Evolutionary conservation across 2,888 invertebrate species (phyloP), one percentile per base, ranked within the genome.

Genomic region (Acrobasis suavella): DNA sequence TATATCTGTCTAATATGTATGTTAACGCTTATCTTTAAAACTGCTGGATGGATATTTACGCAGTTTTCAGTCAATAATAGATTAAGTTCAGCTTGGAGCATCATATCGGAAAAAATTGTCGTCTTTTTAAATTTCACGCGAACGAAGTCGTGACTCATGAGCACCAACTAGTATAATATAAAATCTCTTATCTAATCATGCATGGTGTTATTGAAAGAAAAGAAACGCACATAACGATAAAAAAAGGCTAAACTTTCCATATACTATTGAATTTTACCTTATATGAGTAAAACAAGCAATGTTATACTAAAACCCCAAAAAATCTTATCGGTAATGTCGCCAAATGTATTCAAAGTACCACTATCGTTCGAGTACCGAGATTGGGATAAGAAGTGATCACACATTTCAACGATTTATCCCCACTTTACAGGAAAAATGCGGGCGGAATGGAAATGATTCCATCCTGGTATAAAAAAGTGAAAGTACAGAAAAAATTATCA

Each of bases 331-430:
- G 38, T 55, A 38, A 55, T 38, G 52, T 32, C 32, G 52, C 32
- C 37, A 52, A 32, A 52, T 52, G 32, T 52, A 52, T 52, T 32
- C 52, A 52, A 52, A 52, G 52, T 52, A 52, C 32, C 32, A 52
- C 32, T 52, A 16, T 55, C 54, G 16, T 16, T 55, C 38, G 38
- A 55, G 38, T 55, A 55, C 54, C 9, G 54, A 37, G 37, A 38
- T 55, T 38, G 54, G 38, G 38, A 55, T 38, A 55, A 55, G 54
- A 15, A 55, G 38, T 55, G 54, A 55, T 55, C 54, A 55, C 54
- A 55, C 38, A 55, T 55, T 55, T 55, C 38, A 55, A 38, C 54
- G 54, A 55, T 55, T 55, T 55, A 55, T 55, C 38, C 54, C 54
- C 37, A 55, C 54, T 55, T 38, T 16, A 15, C 38, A 38, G 15